Percentiles rank a stretch among this genome's conserved stretches.
Conservation (phyloP, 1,140 invertebrate genomes). For the roundworm (Caenorhabditis elegans) region DNA sequence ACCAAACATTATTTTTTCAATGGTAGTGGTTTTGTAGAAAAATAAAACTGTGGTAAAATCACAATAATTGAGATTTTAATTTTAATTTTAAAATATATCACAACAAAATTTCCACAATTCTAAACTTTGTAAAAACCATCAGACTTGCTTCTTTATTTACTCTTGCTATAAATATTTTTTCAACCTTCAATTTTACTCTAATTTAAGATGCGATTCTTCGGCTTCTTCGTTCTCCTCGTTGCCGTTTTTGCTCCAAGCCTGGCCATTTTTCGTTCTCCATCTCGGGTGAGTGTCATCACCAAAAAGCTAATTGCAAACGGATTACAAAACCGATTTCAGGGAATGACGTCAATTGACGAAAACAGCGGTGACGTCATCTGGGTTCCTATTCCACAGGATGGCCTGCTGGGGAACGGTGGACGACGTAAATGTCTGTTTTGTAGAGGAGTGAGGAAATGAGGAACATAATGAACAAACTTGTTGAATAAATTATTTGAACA, state of each 20-base stretch:
- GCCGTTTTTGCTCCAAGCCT: neutral
- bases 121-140: neutral
- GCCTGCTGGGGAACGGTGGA: neutral
- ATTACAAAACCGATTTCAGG: neutral
- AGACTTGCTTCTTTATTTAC: neutral
- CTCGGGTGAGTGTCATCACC: neutral
- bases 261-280: slow-evolving; percentile 14
- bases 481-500: slow-evolving; percentile 12
- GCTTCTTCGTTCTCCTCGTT: neutral
- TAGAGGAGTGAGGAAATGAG: neutral
- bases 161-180: too few species aligned
- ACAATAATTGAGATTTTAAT: too few species aligned
- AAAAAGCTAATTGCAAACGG: too few species aligned
- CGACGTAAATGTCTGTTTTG: slow-evolving; percentile 3
- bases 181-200: neutral
- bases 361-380: slow-evolving; percentile 12
- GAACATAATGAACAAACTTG: neutral
- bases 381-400: neutral
- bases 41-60: too few species aligned
- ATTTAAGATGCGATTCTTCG: neutral
- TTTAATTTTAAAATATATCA: too few species aligned
- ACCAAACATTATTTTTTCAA: too few species aligned
- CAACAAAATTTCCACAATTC: too few species aligned
- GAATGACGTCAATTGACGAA: slow-evolving; percentile 19
- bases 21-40: too few species aligned